Percentiles rank a stretch among this genome's conserved stretches.
phyloP scores from a whole-genome alignment of 1,140 invertebrate species.

The Sycobia sp. region DNA sequence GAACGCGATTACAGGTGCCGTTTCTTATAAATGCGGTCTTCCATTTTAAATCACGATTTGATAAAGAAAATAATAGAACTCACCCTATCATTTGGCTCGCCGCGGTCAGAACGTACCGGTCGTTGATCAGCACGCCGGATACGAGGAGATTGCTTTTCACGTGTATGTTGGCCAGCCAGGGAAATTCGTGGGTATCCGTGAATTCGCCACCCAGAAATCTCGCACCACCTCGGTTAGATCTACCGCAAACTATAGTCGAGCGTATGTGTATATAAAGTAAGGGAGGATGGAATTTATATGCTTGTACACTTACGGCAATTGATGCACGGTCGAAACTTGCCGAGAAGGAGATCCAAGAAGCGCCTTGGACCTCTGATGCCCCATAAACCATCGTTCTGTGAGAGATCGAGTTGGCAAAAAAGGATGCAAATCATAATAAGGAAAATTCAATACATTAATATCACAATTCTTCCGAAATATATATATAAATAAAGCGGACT shows the following conservation, averaged over 20 bases:
- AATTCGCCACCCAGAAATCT: constrained; percentile 59
- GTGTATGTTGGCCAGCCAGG: constrained; percentile 63
- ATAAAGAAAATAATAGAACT: no score
- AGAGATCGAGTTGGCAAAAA: no score
- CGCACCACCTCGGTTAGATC: constrained; percentile 49
- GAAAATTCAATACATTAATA: no score
- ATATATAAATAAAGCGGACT: no score
- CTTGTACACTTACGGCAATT: constrained; percentile 48
- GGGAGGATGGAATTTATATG: no score
- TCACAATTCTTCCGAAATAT: no score
- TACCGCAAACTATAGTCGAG: constrained; percentile 48
- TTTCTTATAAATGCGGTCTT: no score
- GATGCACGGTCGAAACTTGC: constrained; percentile 48
- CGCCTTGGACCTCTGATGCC: background rate
- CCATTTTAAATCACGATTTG: no score
- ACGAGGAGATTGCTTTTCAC: constrained; percentile 44
- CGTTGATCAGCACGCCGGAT: constrained; percentile 63
- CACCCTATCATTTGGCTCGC: constrained; percentile 62
- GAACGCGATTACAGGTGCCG: no score
- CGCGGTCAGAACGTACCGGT: constrained; percentile 64
- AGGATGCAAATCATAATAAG: no score
- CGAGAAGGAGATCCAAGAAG: constrained; percentile 46
- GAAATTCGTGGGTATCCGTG: constrained; percentile 61
- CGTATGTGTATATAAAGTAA: background rate
- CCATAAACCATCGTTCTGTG: no score